Evolutionary conservation across 2,113 vertebrate species (phyloP).

Genomic region (Panthera tigris): DNA sequence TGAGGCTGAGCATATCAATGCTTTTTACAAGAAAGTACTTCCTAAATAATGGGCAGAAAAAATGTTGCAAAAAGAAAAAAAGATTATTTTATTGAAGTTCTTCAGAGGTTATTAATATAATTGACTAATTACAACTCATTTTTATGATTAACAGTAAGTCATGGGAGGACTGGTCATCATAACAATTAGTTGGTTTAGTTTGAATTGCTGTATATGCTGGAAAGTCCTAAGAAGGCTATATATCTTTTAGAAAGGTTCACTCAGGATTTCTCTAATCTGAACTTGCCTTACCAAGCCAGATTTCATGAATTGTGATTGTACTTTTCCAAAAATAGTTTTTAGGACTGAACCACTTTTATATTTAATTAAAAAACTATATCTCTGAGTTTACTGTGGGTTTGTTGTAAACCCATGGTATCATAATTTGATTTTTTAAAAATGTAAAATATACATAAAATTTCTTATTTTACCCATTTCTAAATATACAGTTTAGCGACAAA

Average conservation of each 20-base stretch:
- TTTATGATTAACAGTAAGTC: background rate
- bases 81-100: background rate
- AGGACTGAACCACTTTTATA: background rate
- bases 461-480: background rate
- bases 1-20: background rate
- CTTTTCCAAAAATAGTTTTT: slow-evolving; percentile 21
- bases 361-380: background rate
- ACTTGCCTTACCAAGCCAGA: background rate
- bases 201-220: background rate
- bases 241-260: slow-evolving; percentile 36
- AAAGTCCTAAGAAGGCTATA: background rate
- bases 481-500: background rate
- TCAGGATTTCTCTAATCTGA: slow-evolving; percentile 11
- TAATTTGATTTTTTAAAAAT: background rate
- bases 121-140: background rate
- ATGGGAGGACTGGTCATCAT: background rate
- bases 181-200: slow-evolving; percentile 7
- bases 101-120: background rate
- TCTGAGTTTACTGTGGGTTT: background rate
- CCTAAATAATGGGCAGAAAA: background rate
- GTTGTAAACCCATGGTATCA: background rate
- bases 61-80: background rate
- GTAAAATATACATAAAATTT: background rate
- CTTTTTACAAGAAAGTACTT: slow-evolving; percentile 9
- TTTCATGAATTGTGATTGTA: background rate